Evolutionary conservation across 2,797 vertebrate species (phyloP).

Genomic region (Halcyon leucocephala): DNA sequence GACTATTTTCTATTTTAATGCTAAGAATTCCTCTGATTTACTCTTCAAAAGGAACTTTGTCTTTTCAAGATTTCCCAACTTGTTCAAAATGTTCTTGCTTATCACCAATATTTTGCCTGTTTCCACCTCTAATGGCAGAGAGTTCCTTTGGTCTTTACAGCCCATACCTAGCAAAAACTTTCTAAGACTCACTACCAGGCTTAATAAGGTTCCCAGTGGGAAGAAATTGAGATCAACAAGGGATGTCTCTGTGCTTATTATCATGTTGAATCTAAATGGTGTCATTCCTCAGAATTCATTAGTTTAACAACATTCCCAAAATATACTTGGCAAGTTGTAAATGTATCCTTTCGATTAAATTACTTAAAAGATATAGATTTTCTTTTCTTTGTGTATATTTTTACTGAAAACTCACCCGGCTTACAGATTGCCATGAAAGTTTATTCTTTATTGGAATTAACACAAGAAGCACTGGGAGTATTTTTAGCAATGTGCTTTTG

Average conservation of each 20-base stretch:
- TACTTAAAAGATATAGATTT: constrained; percentile 52
- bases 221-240: constrained; percentile 66
- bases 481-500: constrained; percentile 59
- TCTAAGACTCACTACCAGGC: constrained; percentile 34
- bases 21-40: constrained; percentile 13
- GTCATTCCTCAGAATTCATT: constrained; percentile 70
- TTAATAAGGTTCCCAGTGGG: constrained; percentile 68
- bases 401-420: constrained; percentile 1
- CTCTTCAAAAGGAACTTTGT: constrained; percentile 9
- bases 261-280: constrained; percentile 52
- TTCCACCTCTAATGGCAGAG: constrained; percentile 29
- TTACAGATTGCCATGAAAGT: constrained; percentile 32
- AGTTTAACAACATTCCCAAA: constrained; percentile 67
- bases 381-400: constrained; percentile 35
- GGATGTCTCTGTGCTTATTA: constrained; percentile 64
- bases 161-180: constrained; percentile 58
- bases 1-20: neutral
- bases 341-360: constrained; percentile 41
- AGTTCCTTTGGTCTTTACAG: constrained; percentile 49
- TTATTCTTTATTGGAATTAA: constrained; percentile 60
- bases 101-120: neutral
- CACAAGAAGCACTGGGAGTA: constrained; percentile 39
- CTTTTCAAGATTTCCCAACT: constrained; percentile 33
- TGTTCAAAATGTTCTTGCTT: constrained; percentile 26
- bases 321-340: constrained; percentile 54